Evolutionary conservation across 2,888 invertebrate species (phyloP).

Genomic region (Chloroclystis v-ata): DNA sequence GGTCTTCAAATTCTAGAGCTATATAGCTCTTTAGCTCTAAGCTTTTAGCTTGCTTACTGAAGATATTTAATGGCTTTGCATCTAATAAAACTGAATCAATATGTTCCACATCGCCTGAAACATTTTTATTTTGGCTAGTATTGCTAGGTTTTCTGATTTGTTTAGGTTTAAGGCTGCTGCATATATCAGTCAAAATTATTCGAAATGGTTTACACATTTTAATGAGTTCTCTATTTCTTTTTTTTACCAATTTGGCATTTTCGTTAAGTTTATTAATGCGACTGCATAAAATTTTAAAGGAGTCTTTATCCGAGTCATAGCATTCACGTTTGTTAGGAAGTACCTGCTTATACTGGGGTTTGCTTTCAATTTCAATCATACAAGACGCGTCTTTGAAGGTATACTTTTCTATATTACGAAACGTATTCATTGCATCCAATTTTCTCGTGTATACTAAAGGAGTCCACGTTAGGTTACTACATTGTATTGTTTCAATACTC

Average conservation of each 20-base stretch:
- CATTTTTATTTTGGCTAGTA: too few relatives aligned
- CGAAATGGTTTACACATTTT: conserved; percentile 18
- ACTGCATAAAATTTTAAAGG: conserved; percentile 11
- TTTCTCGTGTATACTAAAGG: conserved; percentile 40
- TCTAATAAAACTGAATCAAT: background rate
- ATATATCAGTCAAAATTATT: conserved; percentile 16
- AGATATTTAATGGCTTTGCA: background rate
- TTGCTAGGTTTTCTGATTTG: background rate
- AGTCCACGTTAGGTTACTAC: background rate
- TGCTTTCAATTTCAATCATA: conserved; percentile 33
- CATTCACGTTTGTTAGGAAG: conserved; percentile 3
- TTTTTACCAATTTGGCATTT: conserved; percentile 8
- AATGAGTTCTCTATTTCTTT: conserved; percentile 10
- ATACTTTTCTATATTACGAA: conserved; percentile 15
- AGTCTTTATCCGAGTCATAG: conserved; percentile 2
- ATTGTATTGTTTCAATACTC: background rate
- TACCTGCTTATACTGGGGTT: conserved; percentile 21
- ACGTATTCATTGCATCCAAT: conserved; percentile 40
- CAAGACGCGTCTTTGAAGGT: conserved; percentile 10
- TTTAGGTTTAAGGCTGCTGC: background rate
- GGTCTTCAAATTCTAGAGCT: conserved; percentile 8
- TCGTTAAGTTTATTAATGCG: conserved; percentile 11
- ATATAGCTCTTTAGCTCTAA: background rate
- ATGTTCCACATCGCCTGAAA: too few relatives aligned
- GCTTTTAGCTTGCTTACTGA: too few relatives aligned